Conservation (phyloP, 2,113 vertebrate species). For the Seriola aureovittata region DNA sequence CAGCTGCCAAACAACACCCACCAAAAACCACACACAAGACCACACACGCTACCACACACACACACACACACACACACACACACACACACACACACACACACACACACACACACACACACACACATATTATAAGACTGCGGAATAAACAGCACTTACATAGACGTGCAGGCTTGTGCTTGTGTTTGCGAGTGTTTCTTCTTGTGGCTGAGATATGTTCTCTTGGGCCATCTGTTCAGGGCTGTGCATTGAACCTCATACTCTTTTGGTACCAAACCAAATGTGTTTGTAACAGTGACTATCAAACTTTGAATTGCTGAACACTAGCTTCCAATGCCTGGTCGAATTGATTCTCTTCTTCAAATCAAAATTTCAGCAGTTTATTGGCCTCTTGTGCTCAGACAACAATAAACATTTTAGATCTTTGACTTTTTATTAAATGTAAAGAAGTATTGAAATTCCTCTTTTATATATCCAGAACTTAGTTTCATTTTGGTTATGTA, state of each 20-base stretch:
- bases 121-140: constrained; percentile 46
- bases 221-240: constrained; percentile 18
- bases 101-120: constrained; percentile 41
- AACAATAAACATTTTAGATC: not conserved
- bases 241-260: constrained; percentile 6
- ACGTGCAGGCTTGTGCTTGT: constrained; percentile 44
- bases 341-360: not conserved
- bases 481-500: not conserved
- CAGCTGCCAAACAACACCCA: constrained; percentile 79
- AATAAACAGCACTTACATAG: constrained; percentile 67
- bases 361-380: not conserved
- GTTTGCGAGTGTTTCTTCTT: constrained; percentile 28
- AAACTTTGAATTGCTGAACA: not conserved
- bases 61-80: constrained; percentile 39
- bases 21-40: constrained; percentile 65
- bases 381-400: too few relatives aligned
- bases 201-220: not conserved
- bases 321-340: not conserved
- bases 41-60: constrained; percentile 39
- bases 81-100: constrained; percentile 44
- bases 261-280: not conserved
- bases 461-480: not conserved
- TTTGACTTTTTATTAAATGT: not conserved
- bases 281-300: too few relatives aligned
- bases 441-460: not conserved